These are phyloP conservation scores for Hestina assimilis DNA, from an alignment of 1,140 invertebrate species.

Conservation along the genomic window DNA sequence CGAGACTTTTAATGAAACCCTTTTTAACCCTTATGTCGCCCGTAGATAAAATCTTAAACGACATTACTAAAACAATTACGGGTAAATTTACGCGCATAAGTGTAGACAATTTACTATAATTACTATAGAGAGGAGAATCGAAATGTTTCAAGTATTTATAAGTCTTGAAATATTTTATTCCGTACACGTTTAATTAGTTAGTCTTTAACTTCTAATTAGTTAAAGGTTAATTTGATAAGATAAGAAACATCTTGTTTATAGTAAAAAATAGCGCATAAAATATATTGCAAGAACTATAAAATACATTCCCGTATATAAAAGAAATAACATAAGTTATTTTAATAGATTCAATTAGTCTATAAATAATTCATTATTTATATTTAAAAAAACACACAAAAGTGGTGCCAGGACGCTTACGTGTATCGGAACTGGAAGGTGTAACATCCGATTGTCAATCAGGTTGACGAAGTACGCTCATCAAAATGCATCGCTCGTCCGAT, in stretches of 20 bases:
- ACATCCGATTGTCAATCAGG: conserved; percentile 19
- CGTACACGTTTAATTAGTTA: neutral
- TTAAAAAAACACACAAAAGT: neutral
- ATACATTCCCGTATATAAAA: too few relatives aligned
- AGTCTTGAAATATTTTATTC: conserved; percentile 15
- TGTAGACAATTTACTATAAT: conserved; percentile 34
- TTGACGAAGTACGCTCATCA: conserved; percentile 14
- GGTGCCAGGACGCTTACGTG: neutral
- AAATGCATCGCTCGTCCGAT: conserved; percentile 7
- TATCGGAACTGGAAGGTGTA: conserved; percentile 21
- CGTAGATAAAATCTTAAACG: conserved; percentile 37
- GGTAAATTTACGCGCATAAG: conserved; percentile 32
- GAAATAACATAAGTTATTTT: too few relatives aligned
- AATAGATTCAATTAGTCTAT: too few relatives aligned
- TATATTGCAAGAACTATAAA: too few relatives aligned
- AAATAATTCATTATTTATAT: neutral
- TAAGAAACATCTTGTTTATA: too few relatives aligned
- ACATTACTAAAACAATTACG: conserved; percentile 26
- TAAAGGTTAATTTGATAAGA: conserved; percentile 6
- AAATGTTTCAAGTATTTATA: conserved; percentile 19
- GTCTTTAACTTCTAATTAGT: neutral
- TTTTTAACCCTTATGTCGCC: conserved; percentile 34
- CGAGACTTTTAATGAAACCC: conserved; percentile 37
- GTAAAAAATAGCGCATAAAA: too few relatives aligned
- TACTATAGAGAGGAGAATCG: conserved; percentile 12